A percentile compares a stretch with the other conserved stretches of the same genome.
Evolutionary conservation across 1,140 invertebrate species (phyloP).

Genomic region (Zelostemma sp.): DNA sequence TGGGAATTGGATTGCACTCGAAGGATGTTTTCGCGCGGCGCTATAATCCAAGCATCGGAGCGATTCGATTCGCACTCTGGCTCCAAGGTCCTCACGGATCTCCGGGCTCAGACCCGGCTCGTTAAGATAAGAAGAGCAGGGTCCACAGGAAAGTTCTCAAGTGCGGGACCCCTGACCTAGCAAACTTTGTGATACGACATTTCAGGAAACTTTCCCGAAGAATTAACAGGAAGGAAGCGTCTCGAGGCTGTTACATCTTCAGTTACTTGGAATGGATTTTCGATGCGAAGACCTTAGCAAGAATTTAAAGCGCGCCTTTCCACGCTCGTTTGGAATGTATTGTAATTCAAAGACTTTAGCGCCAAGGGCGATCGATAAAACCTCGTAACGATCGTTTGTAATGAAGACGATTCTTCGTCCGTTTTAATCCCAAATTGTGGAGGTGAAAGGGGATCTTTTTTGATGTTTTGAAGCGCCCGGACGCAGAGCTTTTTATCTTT

Average conservation of each 20-base stretch:
- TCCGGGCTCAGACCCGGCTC: conserved; percentile 45
- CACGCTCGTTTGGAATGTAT: conserved; percentile 16
- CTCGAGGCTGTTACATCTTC: conserved; percentile 45
- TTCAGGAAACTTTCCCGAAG: conserved; percentile 37
- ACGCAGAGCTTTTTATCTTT: too few species aligned
- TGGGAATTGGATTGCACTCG: conserved; percentile 33
- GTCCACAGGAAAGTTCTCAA: conserved; percentile 51
- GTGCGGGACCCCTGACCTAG: conserved; percentile 47
- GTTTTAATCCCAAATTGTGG: neutral
- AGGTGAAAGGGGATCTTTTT: too few species aligned
- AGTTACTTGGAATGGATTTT: conserved; percentile 39
- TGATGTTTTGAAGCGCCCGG: too few species aligned
- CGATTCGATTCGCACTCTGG: conserved; percentile 48
- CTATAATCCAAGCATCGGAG: conserved; percentile 42
- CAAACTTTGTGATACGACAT: conserved; percentile 49
- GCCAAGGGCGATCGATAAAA: conserved; percentile 44
- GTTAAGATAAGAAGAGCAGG: conserved; percentile 51
- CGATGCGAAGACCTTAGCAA: conserved; percentile 37
- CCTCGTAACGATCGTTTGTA: conserved; percentile 20
- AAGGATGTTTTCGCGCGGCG: conserved; percentile 11
- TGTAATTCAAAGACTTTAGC: conserved; percentile 23
- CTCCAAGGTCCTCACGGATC: conserved; percentile 33
- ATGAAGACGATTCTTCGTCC: conserved; percentile 18
- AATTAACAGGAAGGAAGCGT: conserved; percentile 48
- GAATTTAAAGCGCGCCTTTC: conserved; percentile 14